phyloP scores from a whole-genome alignment of 2,113 vertebrate genomes.

The Mobula hypostoma region DNA sequence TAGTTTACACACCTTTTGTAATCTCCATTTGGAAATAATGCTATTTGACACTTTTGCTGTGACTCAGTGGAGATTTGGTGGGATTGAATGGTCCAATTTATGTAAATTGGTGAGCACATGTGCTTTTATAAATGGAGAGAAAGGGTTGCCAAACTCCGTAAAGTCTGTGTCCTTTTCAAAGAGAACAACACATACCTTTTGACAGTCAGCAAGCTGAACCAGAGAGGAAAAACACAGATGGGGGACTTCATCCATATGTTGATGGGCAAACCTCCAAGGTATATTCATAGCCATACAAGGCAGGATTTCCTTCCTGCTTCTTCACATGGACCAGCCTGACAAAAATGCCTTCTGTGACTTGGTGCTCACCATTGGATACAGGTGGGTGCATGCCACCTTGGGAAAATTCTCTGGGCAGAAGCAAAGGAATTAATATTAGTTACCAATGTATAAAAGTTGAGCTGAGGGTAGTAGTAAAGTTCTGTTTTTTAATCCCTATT shows the following conservation, averaged over 20 bases:
- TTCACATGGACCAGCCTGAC: no score
- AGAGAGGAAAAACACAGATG: no score
- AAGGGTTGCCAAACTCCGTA: not conserved
- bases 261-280: not conserved
- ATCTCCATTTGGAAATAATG: not conserved
- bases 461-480: not conserved
- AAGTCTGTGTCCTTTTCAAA: not conserved
- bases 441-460: not conserved
- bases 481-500: not conserved
- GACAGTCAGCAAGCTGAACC: not conserved
- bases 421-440: not conserved
- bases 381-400: not conserved
- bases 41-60: not conserved
- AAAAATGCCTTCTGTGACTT: no score
- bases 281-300: not conserved
- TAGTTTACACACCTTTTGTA: not conserved
- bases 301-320: no score
- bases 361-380: no score
- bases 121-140: not conserved
- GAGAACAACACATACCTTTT: not conserved
- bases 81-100: not conserved
- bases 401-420: not conserved
- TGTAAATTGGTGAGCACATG: not conserved
- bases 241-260: not conserved
- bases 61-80: not conserved